These are phyloP conservation scores for Nephrotoma flavescens DNA, from an alignment of 2,888 invertebrate genomes.

Conservation along the genomic window DNA sequence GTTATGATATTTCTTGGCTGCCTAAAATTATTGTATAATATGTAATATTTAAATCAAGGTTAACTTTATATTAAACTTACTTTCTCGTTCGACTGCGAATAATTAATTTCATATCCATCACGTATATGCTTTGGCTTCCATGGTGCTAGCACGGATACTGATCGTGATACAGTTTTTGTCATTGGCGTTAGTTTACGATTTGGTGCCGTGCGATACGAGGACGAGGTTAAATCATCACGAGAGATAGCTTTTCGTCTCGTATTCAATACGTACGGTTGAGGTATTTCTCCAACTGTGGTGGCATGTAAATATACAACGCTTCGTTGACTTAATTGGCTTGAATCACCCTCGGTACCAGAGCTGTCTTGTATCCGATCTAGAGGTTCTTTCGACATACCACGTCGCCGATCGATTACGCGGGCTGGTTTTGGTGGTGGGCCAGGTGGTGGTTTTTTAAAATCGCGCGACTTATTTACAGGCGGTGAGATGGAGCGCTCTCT, in stretches of 20 bases:
- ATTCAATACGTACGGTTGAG: slow-evolving; percentile 47
- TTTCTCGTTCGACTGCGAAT: slow-evolving; percentile 42
- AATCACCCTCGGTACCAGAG: slow-evolving; percentile 55
- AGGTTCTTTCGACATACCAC: slow-evolving; percentile 22
- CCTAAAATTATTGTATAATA: not conserved
- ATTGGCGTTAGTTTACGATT: slow-evolving; percentile 28
- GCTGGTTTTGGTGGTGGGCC: slow-evolving; percentile 33
- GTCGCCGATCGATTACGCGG: slow-evolving; percentile 23
- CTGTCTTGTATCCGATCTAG: slow-evolving; percentile 29
- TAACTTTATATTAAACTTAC: slow-evolving; percentile 19
- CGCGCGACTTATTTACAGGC: not conserved
- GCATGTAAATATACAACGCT: slow-evolving; percentile 76
- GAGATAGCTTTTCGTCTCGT: slow-evolving; percentile 49
- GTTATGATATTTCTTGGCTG: not conserved
- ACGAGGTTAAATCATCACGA: slow-evolving; percentile 49
- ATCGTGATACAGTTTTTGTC: slow-evolving; percentile 57
- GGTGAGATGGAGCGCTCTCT: not conserved
- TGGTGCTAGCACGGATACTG: slow-evolving; percentile 70
- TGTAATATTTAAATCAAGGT: not conserved
- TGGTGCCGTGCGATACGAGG: slow-evolving; percentile 32
- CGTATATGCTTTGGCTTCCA: slow-evolving; percentile 64
- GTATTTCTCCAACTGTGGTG: slow-evolving; percentile 77
- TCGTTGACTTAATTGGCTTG: slow-evolving; percentile 66
- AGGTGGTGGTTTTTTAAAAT: slow-evolving; percentile 14
- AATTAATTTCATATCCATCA: slow-evolving; percentile 64